Evolutionary conservation across 1,140 invertebrate genomes (phyloP).

Genomic region (Drosophila santomea): DNA sequence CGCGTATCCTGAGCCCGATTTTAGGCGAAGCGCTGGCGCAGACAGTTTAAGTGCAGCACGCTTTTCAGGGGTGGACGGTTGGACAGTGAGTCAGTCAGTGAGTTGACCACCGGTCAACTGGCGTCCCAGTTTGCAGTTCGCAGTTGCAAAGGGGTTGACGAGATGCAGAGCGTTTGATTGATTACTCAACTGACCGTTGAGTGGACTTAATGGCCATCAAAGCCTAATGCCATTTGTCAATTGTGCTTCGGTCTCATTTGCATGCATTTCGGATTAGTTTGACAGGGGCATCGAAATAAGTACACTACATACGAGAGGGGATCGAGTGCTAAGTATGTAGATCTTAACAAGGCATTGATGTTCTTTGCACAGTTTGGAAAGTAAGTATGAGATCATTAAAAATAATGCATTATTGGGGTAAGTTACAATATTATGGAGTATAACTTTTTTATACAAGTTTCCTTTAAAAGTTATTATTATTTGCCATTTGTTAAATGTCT

Average conservation of each 20-base stretch:
- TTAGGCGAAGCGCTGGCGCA: constrained; percentile 69
- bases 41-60: constrained; percentile 72
- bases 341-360: not conserved
- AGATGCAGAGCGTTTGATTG: constrained; percentile 60
- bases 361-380: not conserved
- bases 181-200: constrained; percentile 78
- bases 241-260: constrained; percentile 41
- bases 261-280: constrained; percentile 44
- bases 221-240: constrained; percentile 71
- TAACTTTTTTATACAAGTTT: not conserved
- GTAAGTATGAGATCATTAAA: too few species aligned
- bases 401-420: not conserved
- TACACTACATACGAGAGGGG: constrained; percentile 5
- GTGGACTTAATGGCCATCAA: constrained; percentile 73
- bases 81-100: constrained; percentile 26
- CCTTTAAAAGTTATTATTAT: not conserved
- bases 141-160: constrained; percentile 53
- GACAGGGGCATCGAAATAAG: constrained; percentile 31
- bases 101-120: constrained; percentile 51
- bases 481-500: too few species aligned
- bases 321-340: not conserved
- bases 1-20: constrained; percentile 52
- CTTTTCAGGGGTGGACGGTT: constrained; percentile 48
- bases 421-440: not conserved
- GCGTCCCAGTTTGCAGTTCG: constrained; percentile 43